A percentile compares a stretch with the other conserved stretches of the same genome.
phyloP scores from a whole-genome alignment of 2,113 vertebrate species.

The Dipodomys merriami region DNA sequence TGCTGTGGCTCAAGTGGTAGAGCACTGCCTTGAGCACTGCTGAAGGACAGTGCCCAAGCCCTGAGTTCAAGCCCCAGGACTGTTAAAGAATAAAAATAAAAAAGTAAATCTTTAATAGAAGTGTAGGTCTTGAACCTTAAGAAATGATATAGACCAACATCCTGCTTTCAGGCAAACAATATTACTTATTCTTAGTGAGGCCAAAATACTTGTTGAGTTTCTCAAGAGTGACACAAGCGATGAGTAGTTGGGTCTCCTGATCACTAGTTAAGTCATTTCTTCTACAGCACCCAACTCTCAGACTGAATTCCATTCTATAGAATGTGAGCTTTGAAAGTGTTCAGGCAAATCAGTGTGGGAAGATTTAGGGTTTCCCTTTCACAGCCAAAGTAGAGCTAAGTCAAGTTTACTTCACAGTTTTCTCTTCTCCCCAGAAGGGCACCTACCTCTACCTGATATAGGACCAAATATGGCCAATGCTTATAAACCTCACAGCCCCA shows the following conservation, averaged over 20 bases:
- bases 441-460: background rate
- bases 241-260: constrained; percentile 14
- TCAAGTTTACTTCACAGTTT: background rate
- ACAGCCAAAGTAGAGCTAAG: background rate
- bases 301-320: constrained; percentile 10
- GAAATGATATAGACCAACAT: background rate
- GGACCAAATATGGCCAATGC: background rate
- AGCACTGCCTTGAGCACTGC: too few relatives aligned
- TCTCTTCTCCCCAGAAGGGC: background rate
- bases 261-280: constrained; percentile 7
- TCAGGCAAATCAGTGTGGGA: background rate
- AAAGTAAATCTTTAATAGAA: constrained; percentile 9
- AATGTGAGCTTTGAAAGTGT: background rate
- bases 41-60: too few relatives aligned
- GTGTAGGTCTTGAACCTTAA: constrained; percentile 20
- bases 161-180: constrained; percentile 9
- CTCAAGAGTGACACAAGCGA: background rate
- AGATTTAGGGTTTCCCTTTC: background rate
- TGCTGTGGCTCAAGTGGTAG: too few relatives aligned
- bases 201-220: background rate
- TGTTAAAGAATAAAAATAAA: too few relatives aligned
- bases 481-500: background rate
- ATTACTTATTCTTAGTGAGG: constrained; percentile 16
- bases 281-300: background rate
- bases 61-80: too few relatives aligned